Evolutionary conservation across 2,888 invertebrate species (phyloP), one percentile per base, ranked within the genome.

Genomic region (Drosophila pseudotalamancana): DNA sequence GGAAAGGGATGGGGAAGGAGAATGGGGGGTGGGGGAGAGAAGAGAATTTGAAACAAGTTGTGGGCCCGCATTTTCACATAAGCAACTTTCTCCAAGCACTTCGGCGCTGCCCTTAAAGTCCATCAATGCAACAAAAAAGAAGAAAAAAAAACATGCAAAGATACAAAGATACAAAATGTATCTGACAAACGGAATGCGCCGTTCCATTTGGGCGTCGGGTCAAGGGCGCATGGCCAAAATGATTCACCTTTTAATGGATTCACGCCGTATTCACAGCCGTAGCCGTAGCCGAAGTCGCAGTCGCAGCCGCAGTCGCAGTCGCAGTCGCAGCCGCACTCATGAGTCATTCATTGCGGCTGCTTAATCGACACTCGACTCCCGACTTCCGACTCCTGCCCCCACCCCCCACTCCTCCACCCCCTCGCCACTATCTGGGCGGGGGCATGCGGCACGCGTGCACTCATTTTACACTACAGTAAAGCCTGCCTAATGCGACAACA

Each of bases 231-330:
- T 49, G 48, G 49, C 31, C 34, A 46, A 32, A 45, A 71, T 71
- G 71, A 71, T 71, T 71, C 71, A 71, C 71, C 72, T 71, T n/a
- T 71, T 71, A 71, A 66, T 71, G 71, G 56, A 71, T n/a, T n/a
- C 51, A 48, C 14, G 43, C 37, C 9, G 29, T 18, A 35, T 12
- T n/a, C n/a, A n/a, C n/a, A n/a, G n/a, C n/a, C n/a, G n/a, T n/a
- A n/a, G n/a, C n/a, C n/a, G n/a, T n/a, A n/a, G n/a, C n/a, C n/a
- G n/a, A n/a, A n/a, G n/a, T n/a, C n/a, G n/a, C n/a, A n/a, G n/a
- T n/a, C n/a, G n/a, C n/a, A n/a, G n/a, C n/a, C n/a, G n/a, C n/a
- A n/a, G n/a, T n/a, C n/a, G n/a, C n/a, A n/a, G n/a, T n/a, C n/a
- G n/a, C n/a, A n/a, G n/a, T n/a, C n/a, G n/a, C n/a, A n/a, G n/a